Conservation (phyloP, 1,140 invertebrate genomes). For the Triops cancriformis region DNA sequence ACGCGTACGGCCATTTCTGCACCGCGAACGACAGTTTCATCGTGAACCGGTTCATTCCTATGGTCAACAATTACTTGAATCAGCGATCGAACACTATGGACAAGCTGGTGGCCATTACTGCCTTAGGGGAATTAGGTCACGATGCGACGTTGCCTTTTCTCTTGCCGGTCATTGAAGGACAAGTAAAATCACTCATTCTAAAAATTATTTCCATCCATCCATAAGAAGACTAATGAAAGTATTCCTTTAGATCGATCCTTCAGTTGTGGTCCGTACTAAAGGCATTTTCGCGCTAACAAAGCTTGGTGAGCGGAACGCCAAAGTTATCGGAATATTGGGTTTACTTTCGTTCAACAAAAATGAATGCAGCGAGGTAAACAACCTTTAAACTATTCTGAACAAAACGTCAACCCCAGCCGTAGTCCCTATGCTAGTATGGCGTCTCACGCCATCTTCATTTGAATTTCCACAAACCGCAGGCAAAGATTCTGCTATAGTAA, state of each 20-base stretch:
- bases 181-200: constrained; percentile 17
- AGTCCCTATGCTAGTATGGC: too few relatives aligned
- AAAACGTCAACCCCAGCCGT: too few relatives aligned
- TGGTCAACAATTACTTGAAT: constrained; percentile 27
- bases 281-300: background rate
- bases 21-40: constrained; percentile 26
- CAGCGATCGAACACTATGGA: constrained; percentile 18
- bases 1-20: constrained; percentile 33
- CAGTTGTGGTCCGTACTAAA: background rate
- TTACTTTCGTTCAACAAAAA: background rate
- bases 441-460: too few relatives aligned
- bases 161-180: constrained; percentile 31
- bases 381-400: too few relatives aligned
- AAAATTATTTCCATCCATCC: background rate
- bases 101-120: constrained; percentile 28
- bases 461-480: too few relatives aligned
- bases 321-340: background rate
- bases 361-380: background rate
- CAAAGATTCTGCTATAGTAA: too few relatives aligned
- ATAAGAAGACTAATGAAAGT: background rate
- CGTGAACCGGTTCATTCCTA: constrained; percentile 29
- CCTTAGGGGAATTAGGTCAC: constrained; percentile 33
- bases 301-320: background rate
- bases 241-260: constrained; percentile 1
- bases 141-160: constrained; percentile 30